phyloP scores from a whole-genome alignment of 2,113 vertebrate genomes.

The Herpailurus yagouaroundi region DNA sequence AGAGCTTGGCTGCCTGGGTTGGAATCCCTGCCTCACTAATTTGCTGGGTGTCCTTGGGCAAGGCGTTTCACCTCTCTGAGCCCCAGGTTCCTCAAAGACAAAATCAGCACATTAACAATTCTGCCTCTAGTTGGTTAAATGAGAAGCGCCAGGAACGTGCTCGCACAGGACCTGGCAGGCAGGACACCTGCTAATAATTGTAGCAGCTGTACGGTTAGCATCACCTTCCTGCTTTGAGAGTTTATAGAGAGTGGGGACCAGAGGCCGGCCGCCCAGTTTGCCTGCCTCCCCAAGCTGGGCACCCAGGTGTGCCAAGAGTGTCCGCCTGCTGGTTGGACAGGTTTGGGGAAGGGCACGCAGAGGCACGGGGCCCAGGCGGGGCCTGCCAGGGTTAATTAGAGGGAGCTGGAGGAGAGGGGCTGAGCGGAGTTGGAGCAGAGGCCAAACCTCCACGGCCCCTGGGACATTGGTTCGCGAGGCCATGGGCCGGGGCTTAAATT shows the following conservation, averaged over 20 bases:
- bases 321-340: constrained; percentile 62
- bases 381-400: constrained; percentile 72
- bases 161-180: background rate
- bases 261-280: background rate
- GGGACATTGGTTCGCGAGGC: background rate
- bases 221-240: background rate
- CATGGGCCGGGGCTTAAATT: constrained; percentile 70
- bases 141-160: background rate
- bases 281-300: background rate
- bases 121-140: background rate
- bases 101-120: background rate
- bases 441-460: background rate
- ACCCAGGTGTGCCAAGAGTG: constrained; percentile 26
- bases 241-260: background rate
- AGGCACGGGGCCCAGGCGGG: background rate
- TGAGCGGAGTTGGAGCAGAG: background rate
- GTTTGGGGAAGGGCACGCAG: constrained; percentile 57
- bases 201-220: background rate
- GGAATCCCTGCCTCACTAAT: background rate
- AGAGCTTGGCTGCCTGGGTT: background rate
- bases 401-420: constrained; percentile 31
- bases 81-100: background rate
- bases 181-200: background rate
- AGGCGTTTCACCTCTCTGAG: background rate
- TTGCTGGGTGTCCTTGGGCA: background rate